Base-by-base conservation (phyloP, 1,140 invertebrate species). In the Phenacoccus solenopsis region DNA sequence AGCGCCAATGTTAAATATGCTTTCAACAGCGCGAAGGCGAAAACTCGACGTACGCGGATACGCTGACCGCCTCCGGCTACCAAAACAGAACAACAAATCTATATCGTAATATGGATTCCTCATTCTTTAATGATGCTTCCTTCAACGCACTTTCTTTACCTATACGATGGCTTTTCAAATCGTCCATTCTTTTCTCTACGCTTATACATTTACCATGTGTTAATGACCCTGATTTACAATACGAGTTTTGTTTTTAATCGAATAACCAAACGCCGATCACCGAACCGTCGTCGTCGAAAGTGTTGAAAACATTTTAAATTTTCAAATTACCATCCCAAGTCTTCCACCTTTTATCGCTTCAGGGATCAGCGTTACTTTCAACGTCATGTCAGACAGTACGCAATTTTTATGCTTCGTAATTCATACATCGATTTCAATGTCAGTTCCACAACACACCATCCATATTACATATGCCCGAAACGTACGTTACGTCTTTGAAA, bases 51-150 rank as follows among this genome's bases (percentile, higher is more conserved):
- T 64, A 64, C 59, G 20, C 59, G 59, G 59, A 64, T 64, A 64
- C 59, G 20, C 4, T 27, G 59, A 20, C 12, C 25, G 59, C 59
- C 59, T 10, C 2, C 2, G 59, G 59, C 59, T 64, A 64, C 59
- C 59, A 64, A 64, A 64, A 64, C 21, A 64, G 22, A 64, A 27
- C n/a, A 38, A 38, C 59, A 64, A 64, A 64, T 64, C 59, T 64
- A 64, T 64, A 64, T 64, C 21, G 59, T 64, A 64, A 64, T 25
- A 38, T 38, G 32, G 59, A 64, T 64, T 64, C 59, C 59, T 64
- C 59, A 64, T 64, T 64, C 59, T 64, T 64, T 64, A 64, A 64
- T 64, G 59, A 64, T 64, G 59, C 22, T 64, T 64, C 25, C 38
- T 64, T 64, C 59, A 20, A 64, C 20, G n/a, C n/a, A 64, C 59